These are phyloP conservation scores for Sphecodes monilicornis DNA, from an alignment of 2,888 invertebrate species.

Conservation along the genomic window DNA sequence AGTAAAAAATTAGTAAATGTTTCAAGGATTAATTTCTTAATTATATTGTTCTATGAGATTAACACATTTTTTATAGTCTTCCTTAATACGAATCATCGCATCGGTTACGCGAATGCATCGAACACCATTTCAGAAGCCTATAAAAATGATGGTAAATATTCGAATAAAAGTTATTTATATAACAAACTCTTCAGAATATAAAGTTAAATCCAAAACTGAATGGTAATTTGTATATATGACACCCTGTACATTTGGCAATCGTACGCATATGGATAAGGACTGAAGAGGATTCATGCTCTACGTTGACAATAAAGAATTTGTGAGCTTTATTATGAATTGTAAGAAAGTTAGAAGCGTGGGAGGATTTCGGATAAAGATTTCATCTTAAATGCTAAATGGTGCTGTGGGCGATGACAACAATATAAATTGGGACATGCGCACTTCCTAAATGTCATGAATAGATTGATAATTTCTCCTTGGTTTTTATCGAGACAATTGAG, in stretches of 20 bases:
- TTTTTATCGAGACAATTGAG: conserved; percentile 19
- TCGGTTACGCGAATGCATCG: background rate
- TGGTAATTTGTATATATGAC: background rate
- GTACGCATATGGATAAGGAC: background rate
- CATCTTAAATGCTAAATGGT: conserved; percentile 5
- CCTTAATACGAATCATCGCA: background rate
- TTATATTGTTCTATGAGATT: background rate
- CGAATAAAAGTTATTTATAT: background rate
- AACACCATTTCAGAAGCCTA: background rate
- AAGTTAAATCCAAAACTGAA: background rate
- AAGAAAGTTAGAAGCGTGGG: conserved; percentile 33
- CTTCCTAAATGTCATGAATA: conserved; percentile 25
- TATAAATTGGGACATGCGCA: conserved; percentile 31
- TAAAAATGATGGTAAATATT: background rate
- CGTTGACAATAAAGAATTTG: background rate
- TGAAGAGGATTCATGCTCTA: background rate
- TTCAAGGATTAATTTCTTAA: background rate
- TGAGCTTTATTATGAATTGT: background rate
- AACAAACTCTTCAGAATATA: background rate
- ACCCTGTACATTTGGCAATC: background rate
- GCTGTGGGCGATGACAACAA: conserved; percentile 20
- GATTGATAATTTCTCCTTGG: background rate
- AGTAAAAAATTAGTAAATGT: background rate
- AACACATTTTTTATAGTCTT: background rate
- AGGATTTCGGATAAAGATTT: conserved; percentile 26